Conservation (phyloP, 2,113 vertebrate genomes). For the Phalacrocorax pelagicus region DNA sequence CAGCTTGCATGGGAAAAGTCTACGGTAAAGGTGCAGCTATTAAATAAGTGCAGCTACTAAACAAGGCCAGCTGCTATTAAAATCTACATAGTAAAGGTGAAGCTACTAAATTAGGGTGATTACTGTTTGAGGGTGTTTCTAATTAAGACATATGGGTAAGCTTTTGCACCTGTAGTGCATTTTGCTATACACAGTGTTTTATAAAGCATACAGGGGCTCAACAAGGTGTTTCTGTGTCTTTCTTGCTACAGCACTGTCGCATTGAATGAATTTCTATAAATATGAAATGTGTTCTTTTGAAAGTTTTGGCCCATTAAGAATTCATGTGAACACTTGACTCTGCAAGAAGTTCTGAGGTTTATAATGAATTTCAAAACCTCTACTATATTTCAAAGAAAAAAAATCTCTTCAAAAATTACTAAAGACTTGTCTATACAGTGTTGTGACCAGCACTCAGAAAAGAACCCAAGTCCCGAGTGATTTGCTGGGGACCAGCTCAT, state of each 20-base stretch:
- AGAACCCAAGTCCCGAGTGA: not conserved
- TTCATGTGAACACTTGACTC: not conserved
- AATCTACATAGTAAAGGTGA: conserved; percentile 47
- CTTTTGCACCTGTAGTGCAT: not conserved
- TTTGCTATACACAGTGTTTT: not conserved
- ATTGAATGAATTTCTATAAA: not conserved
- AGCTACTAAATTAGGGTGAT: conserved; percentile 34
- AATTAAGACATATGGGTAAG: not conserved
- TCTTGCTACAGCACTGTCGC: not conserved
- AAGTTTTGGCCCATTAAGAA: not conserved
- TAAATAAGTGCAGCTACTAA: conserved; percentile 15
- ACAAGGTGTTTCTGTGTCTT: not conserved
- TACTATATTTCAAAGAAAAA: not conserved
- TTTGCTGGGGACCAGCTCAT: not conserved
- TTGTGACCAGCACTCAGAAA: not conserved
- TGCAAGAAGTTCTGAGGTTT: not conserved
- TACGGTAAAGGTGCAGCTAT: not conserved
- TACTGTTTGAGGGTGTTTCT: not conserved
- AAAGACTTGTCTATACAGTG: not conserved
- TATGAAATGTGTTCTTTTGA: not conserved
- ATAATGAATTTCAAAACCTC: not conserved
- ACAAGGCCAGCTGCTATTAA: conserved; percentile 20
- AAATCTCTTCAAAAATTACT: not conserved
- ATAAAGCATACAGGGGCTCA: not conserved
- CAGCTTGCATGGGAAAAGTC: not conserved